Percentiles rank a stretch among this genome's conserved stretches.
These are phyloP conservation scores for Muraenolepis orangiensis DNA, from an alignment of 2,797 vertebrate genomes.

Conservation along the genomic window DNA sequence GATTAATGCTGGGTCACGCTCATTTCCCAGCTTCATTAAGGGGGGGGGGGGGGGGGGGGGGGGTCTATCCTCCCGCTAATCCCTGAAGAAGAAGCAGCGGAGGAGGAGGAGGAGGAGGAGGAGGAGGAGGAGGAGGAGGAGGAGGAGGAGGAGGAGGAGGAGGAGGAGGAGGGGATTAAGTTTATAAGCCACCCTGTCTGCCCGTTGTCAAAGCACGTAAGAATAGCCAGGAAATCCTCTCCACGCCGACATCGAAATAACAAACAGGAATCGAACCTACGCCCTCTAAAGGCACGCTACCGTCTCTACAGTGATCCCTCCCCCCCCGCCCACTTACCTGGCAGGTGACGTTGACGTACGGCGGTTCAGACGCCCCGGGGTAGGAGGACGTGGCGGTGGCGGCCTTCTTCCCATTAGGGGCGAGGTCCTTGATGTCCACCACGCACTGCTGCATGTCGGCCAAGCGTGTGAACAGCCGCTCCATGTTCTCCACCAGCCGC, in stretches of 20 bases:
- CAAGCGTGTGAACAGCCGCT: constrained; percentile 76
- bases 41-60: too few relatives aligned
- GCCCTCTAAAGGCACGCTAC: not conserved
- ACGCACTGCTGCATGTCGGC: constrained; percentile 79
- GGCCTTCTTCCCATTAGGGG: constrained; percentile 74
- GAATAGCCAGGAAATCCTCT: not conserved
- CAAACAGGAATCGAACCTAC: not conserved
- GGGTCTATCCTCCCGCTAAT: constrained; percentile 16
- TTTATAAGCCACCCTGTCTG: constrained; percentile 6
- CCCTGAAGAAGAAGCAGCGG: not conserved
- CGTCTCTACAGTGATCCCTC: not conserved
- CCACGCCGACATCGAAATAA: not conserved
- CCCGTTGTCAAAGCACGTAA: not conserved
- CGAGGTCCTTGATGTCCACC: constrained; percentile 76
- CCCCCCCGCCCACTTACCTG: constrained; percentile 76
- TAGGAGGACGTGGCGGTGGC: constrained; percentile 55
- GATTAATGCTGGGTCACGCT: not conserved
- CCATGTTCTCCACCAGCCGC: constrained; percentile 75
- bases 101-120: too few relatives aligned
- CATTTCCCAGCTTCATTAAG: not conserved
- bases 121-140: too few relatives aligned
- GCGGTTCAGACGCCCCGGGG: constrained; percentile 76
- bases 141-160: too few relatives aligned
- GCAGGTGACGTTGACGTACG: constrained; percentile 84
- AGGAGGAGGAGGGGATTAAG: too few relatives aligned